Conservation (phyloP, 2,888 invertebrate species). For the Sepiola atlantica region DNA sequence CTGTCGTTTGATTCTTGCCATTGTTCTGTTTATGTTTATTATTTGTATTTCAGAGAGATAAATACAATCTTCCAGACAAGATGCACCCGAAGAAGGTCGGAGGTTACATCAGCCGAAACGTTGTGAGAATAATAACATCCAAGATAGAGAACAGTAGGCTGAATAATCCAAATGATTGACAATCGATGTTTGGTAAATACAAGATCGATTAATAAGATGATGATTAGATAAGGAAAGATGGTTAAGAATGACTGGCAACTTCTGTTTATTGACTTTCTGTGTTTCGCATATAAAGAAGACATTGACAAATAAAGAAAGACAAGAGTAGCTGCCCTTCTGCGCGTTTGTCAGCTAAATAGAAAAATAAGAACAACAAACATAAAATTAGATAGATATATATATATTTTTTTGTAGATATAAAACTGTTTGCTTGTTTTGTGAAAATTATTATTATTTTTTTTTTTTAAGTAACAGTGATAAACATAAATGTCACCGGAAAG, state of each 20-base stretch:
- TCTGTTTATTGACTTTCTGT: background rate
- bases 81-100: no score
- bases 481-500: background rate
- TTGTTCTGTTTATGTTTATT: no score
- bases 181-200: background rate
- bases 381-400: background rate
- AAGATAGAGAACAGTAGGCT: no score
- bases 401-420: background rate
- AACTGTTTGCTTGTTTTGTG: background rate
- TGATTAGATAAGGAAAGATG: background rate
- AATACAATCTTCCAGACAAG: no score
- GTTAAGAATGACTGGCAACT: background rate
- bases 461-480: background rate
- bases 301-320: background rate
- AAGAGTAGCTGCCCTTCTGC: slow-evolving; percentile 32
- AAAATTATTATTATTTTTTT: background rate
- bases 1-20: no score
- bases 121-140: no score
- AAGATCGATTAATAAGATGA: background rate
- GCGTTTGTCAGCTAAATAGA: slow-evolving; percentile 32
- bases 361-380: slow-evolving; percentile 20
- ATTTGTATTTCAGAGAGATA: no score
- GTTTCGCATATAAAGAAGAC: background rate
- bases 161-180: background rate
- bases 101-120: no score